Evolutionary conservation across 2,797 vertebrate species (phyloP).

Genomic region (Xerus rutilus): DNA sequence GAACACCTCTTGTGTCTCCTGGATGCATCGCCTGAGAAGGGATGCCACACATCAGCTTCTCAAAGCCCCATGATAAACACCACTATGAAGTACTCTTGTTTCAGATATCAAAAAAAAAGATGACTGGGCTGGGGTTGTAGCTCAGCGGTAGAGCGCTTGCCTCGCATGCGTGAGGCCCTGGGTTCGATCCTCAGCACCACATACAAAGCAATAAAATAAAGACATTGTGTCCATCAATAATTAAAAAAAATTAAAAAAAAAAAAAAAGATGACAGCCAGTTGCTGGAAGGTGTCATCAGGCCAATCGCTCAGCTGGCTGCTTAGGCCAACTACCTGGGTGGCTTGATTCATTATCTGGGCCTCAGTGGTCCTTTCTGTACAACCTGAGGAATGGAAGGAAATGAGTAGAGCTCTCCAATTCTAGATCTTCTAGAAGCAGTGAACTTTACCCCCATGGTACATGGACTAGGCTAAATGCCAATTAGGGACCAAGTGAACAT

Average conservation of each 20-base stretch:
- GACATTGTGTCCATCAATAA: no score
- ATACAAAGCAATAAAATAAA: no score
- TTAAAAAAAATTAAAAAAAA: no score
- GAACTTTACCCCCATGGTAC: no score
- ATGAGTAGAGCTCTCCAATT: not conserved
- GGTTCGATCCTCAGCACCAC: no score
- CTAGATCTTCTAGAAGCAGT: not conserved
- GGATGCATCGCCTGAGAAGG: not conserved
- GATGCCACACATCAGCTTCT: not conserved
- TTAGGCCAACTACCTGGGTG: no score
- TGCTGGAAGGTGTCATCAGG: not conserved
- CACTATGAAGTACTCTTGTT: not conserved
- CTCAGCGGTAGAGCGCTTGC: no score
- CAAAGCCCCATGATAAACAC: not conserved
- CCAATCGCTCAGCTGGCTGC: no score
- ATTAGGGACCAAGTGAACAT: not conserved
- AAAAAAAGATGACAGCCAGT: not conserved
- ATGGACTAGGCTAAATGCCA: not conserved
- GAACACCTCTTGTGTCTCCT: not conserved
- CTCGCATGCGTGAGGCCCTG: no score
- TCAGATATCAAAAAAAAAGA: not conserved
- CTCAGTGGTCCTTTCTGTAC: not conserved
- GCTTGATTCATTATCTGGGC: not conserved
- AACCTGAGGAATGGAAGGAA: not conserved
- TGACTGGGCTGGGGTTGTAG: no score